A percentile compares a stretch with the other conserved stretches of the same genome.
phyloP scores from a whole-genome alignment of 2,113 vertebrate genomes.

The Charadrius vociferus region DNA sequence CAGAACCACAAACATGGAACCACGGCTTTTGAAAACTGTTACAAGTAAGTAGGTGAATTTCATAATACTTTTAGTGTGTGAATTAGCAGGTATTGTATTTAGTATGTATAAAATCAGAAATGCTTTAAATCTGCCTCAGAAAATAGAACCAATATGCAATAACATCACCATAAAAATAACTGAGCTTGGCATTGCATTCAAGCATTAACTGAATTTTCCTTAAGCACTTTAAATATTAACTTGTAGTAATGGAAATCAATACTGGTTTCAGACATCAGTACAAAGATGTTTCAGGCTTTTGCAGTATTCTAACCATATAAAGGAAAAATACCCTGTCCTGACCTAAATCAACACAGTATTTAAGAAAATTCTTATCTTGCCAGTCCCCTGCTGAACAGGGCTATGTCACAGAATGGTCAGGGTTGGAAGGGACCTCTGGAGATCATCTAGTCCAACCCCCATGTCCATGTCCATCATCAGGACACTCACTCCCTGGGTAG shows the following conservation, averaged over 20 bases:
- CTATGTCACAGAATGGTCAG: no score
- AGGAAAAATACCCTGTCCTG: neutral
- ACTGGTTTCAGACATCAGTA: neutral
- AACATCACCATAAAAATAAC: conserved; percentile 44
- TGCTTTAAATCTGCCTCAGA: neutral
- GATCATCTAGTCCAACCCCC: no score
- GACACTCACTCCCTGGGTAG: neutral
- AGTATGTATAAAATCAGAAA: neutral
- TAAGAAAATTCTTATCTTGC: neutral
- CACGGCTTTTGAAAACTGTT: neutral
- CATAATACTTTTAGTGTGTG: neutral
- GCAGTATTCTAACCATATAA: neutral
- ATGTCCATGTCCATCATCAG: neutral
- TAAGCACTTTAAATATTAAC: neutral
- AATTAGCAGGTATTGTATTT: neutral
- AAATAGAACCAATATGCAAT: conserved; percentile 24
- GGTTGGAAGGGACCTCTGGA: no score
- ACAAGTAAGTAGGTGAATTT: neutral
- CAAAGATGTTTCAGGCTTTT: neutral
- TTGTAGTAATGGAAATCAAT: neutral
- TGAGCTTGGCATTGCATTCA: neutral
- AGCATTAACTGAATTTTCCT: neutral
- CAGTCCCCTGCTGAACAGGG: neutral
- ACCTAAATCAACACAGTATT: neutral
- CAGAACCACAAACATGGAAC: neutral